A percentile compares a stretch with the other conserved stretches of the same genome.
These are phyloP conservation scores for Indicator indicator DNA, from an alignment of 2,113 vertebrate genomes.

Conservation along the genomic window DNA sequence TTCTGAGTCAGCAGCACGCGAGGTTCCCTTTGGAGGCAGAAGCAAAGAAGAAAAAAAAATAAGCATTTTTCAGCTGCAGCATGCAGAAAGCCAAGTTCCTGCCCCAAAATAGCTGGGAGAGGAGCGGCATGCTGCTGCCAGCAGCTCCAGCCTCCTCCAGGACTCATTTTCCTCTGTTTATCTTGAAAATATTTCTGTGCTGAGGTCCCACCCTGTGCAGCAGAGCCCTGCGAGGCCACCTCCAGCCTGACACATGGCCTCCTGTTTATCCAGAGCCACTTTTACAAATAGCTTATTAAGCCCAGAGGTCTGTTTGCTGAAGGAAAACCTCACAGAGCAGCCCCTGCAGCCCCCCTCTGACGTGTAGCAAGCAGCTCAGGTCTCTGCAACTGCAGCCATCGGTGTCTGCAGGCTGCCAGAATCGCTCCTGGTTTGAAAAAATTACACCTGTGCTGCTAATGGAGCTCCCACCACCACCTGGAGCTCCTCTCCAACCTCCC, in stretches of 20 bases:
- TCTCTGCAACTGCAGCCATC: background rate
- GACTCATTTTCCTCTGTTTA: conserved; percentile 70
- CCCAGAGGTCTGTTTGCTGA: conserved; percentile 32
- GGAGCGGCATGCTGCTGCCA: conserved; percentile 5
- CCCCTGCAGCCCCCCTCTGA: background rate
- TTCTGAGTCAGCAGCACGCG: background rate
- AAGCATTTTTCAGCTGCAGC: background rate
- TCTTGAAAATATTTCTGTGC: conserved; percentile 68
- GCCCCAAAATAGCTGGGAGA: conserved; percentile 13
- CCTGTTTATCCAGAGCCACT: conserved; percentile 39
- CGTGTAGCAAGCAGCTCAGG: background rate
- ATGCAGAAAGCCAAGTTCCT: conserved; percentile 28
- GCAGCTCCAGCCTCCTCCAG: conserved; percentile 21
- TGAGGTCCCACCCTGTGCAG: conserved; percentile 36
- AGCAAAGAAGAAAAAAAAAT: background rate
- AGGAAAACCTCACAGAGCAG: background rate
- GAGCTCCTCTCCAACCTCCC: background rate
- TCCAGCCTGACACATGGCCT: conserved; percentile 42
- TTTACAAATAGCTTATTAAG: conserved; percentile 63
- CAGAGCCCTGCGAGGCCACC: conserved; percentile 15
- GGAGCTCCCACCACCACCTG: background rate
- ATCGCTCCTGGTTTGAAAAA: rapidly evolving
- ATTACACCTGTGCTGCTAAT: background rate
- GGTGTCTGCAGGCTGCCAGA: background rate
- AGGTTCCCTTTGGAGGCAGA: background rate